phyloP scores from a whole-genome alignment of 1,140 invertebrate genomes.

The Bombus turneri region DNA sequence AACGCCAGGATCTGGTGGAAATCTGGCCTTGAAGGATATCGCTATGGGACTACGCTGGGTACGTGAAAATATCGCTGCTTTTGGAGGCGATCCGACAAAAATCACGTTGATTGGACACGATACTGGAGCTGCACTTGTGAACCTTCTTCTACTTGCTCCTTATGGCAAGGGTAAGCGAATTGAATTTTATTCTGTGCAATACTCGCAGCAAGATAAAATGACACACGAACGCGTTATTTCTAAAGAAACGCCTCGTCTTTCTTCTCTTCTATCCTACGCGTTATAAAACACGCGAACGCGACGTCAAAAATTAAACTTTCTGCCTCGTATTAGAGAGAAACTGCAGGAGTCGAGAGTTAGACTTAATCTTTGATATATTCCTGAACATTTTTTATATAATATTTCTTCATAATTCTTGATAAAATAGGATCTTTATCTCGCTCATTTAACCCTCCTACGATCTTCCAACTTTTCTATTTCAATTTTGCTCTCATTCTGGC shows the following conservation, averaged over 20 bases:
- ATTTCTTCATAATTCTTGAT: too few relatives aligned
- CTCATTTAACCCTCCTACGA: too few relatives aligned
- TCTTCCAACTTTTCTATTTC: too few relatives aligned
- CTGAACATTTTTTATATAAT: too few relatives aligned
- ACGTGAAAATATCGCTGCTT: constrained; percentile 89
- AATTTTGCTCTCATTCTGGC: too few relatives aligned
- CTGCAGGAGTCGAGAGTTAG: too few relatives aligned
- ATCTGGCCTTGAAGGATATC: constrained; percentile 89
- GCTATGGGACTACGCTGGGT: constrained; percentile 90
- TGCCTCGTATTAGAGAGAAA: too few relatives aligned
- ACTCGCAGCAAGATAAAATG: not conserved
- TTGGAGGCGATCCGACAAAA: constrained; percentile 90
- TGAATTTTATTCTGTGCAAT: not conserved
- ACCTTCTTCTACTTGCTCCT: constrained; percentile 91
- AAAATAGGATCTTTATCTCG: too few relatives aligned
- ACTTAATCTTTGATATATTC: too few relatives aligned
- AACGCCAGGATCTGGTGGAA: constrained; percentile 83
- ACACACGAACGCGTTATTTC: not conserved
- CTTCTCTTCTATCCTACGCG: not conserved
- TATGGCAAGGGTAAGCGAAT: constrained; percentile 86
- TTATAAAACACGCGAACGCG: not conserved
- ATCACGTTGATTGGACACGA: constrained; percentile 94
- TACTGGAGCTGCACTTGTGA: constrained; percentile 92
- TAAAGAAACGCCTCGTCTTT: not conserved
- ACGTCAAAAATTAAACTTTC: too few relatives aligned